These are phyloP conservation scores for Tyto alba DNA, from an alignment of 2,113 vertebrate genomes.

Conservation along the genomic window DNA sequence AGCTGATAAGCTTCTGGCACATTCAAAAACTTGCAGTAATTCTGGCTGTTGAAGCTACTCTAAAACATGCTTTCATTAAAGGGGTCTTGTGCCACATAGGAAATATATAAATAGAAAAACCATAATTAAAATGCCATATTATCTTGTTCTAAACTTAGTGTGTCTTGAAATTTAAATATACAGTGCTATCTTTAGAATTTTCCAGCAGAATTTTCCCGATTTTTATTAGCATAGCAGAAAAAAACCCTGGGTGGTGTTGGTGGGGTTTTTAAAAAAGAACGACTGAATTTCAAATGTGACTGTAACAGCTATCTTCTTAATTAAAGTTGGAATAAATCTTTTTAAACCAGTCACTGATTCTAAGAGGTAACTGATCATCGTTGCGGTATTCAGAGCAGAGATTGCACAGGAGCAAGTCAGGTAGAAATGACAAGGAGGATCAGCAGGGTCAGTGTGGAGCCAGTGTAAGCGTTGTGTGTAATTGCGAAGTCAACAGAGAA, in stretches of 20 bases:
- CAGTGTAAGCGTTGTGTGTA: not conserved
- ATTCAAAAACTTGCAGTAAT: slow-evolving; percentile 17
- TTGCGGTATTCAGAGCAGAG: not conserved
- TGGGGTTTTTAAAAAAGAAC: not conserved
- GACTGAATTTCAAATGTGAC: not conserved
- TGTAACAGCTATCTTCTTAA: not conserved
- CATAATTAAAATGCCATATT: slow-evolving; percentile 45
- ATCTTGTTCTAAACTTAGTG: slow-evolving; percentile 42
- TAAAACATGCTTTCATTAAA: slow-evolving; percentile 41
- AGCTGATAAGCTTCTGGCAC: slow-evolving; percentile 65
- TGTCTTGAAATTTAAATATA: slow-evolving; percentile 47
- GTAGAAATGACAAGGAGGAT: not conserved
- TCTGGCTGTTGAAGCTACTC: slow-evolving; percentile 15
- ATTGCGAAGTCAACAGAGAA: slow-evolving; percentile 9
- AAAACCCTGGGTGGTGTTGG: not conserved
- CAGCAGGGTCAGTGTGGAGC: not conserved
- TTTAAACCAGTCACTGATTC: not conserved
- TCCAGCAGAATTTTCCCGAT: not conserved
- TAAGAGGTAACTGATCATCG: not conserved
- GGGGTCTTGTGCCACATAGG: slow-evolving; percentile 27
- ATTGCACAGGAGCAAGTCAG: not conserved
- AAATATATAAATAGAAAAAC: slow-evolving; percentile 50
- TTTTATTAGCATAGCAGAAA: not conserved
- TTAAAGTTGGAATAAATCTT: not conserved
- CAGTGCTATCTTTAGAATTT: slow-evolving; percentile 17